These are phyloP conservation scores for Xestia sexstrigata DNA, from an alignment of 2,888 invertebrate genomes.

Conservation along the genomic window DNA sequence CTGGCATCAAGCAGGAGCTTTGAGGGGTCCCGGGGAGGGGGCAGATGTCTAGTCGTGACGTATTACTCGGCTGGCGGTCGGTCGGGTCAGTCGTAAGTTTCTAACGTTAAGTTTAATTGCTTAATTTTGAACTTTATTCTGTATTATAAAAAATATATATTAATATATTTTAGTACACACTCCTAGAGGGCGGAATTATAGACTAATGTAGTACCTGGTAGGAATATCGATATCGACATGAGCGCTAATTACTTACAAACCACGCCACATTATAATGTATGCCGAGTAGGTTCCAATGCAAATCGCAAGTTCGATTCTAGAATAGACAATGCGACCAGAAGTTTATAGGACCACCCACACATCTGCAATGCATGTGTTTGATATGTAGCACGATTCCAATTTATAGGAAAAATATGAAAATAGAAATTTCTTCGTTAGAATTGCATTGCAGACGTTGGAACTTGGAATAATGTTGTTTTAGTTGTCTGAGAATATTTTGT, in stretches of 20 bases:
- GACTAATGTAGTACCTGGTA: conserved; percentile 82
- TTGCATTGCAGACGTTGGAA: conserved; percentile 54
- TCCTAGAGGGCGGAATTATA: conserved; percentile 69
- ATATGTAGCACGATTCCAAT: conserved; percentile 61
- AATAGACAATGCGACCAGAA: conserved; percentile 88
- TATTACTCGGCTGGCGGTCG: conserved; percentile 88
- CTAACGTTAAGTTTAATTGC: conserved; percentile 73
- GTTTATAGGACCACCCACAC: conserved; percentile 89
- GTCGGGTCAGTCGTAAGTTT: conserved; percentile 81
- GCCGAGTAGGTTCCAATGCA: conserved; percentile 88
- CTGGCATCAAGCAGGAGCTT: conserved; percentile 83
- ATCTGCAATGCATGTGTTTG: conserved; percentile 74
- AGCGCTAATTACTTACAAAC: conserved; percentile 86
- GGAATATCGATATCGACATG: conserved; percentile 86
- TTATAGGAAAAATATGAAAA: conserved; percentile 62
- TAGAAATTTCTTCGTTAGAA: conserved; percentile 55
- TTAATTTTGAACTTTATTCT: conserved; percentile 69
- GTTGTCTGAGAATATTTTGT: conserved; percentile 47
- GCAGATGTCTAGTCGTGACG: conserved; percentile 90
- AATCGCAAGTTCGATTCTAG: conserved; percentile 89
- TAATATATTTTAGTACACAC: conserved; percentile 45
- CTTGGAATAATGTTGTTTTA: conserved; percentile 51
- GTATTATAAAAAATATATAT: conserved; percentile 35
- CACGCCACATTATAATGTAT: conserved; percentile 86
- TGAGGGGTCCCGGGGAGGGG: conserved; percentile 82